Percentiles rank a stretch among this genome's conserved stretches.
These are phyloP conservation scores for Lymantria dispar DNA, from an alignment of 2,888 invertebrate genomes.

Conservation along the genomic window DNA sequence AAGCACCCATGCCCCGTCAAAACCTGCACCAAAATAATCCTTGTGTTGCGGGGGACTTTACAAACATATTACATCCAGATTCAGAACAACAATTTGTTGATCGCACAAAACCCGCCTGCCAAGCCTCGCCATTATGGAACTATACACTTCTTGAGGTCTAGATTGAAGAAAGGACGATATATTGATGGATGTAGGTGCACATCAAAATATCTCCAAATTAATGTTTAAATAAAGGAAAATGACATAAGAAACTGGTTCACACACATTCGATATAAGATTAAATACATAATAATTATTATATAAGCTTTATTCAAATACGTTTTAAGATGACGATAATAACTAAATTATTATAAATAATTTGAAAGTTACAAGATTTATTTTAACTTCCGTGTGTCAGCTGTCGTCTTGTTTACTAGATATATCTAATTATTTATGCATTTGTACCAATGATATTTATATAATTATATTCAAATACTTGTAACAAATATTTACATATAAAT, in stretches of 20 bases:
- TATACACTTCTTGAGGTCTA: too few species aligned
- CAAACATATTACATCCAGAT: too few species aligned
- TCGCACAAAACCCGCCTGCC: too few species aligned
- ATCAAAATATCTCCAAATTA: background rate
- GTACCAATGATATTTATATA: background rate
- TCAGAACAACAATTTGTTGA: too few species aligned
- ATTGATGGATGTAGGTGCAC: background rate
- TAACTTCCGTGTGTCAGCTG: slow-evolving; percentile 23
- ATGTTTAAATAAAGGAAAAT: slow-evolving; percentile 4
- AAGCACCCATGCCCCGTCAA: too few species aligned
- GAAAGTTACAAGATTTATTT: slow-evolving; percentile 21
- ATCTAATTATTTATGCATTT: slow-evolving; percentile 1
- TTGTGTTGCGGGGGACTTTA: too few species aligned
- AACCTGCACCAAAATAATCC: too few species aligned
- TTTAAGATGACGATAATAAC: slow-evolving; percentile 2
- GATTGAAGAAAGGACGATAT: too few species aligned
- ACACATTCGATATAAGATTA: background rate
- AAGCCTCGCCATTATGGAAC: too few species aligned
- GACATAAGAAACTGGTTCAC: slow-evolving; percentile 14
- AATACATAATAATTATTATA: slow-evolving; percentile 13
- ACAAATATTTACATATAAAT: too few species aligned
- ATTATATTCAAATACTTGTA: too few species aligned
- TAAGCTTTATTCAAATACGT: slow-evolving; percentile 15
- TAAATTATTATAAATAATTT: slow-evolving; percentile 11
- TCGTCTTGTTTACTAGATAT: slow-evolving; percentile 6